Evolutionary conservation across 2,797 vertebrate genomes (phyloP), one percentile per base, ranked within the genome.

Genomic region (Onychomys leucogaster): DNA sequence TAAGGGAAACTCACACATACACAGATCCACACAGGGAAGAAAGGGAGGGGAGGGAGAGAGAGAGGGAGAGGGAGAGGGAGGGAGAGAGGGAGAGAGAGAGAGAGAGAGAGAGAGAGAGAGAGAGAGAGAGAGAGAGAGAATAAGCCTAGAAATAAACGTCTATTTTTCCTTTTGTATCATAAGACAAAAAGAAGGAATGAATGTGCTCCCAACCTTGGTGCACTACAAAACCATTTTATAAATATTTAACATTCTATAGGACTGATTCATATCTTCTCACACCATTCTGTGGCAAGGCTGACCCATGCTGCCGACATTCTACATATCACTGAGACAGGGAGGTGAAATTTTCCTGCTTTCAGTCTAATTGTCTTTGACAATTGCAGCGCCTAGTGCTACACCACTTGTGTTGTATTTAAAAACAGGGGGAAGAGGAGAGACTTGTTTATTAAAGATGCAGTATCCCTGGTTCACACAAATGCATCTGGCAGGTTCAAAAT

Each of bases 201-300:
- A 99, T 99, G 99, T 99, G 99, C 99, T 99, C 99, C 98, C 98
- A 99, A 99, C 98, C 98, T 98, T 98, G 98, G 99, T 99, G 99
- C 98, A 98, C 98, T 98, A 99, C 98, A 98, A 98, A 98, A 99
- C 98, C 98, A 98, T 98, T 98, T 98, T 99, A 99, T 98, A 99
- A 99, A 99, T 99, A 99, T 99, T 99, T 99, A 99, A 99, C 98
- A 99, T 99, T 99, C 98, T 98, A 98, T 98, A 99, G 98, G 98
- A 98, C 98, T 98, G 98, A 99, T 99, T 98, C 98, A 98, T 99
- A 98, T 98, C 98, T 98, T 98, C 98, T 98, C 98, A 98, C 98
- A 98, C 98, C 98, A 98, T 98, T 98, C 98, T 97, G 98, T 98
- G 98, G 98, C 98, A 98, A 98, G 98, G 98, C 98, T 98, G 99